A percentile compares a stretch with the other conserved stretches of the same genome.
Conservation (phyloP, 2,113 vertebrate genomes). For the Thalassarche chlororhynchos region DNA sequence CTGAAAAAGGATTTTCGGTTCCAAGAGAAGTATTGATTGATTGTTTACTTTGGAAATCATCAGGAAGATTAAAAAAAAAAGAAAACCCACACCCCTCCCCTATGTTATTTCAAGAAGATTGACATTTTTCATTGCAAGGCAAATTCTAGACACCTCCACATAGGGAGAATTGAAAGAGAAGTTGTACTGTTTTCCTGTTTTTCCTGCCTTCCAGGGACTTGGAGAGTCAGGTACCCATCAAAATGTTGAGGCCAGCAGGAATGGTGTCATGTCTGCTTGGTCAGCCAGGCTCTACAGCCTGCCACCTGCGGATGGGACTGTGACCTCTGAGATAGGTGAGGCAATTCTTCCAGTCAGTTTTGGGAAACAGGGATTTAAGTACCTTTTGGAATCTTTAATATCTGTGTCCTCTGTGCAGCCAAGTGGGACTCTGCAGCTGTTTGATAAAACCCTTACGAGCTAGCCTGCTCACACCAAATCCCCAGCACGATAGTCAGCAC, state of each 20-base stretch:
- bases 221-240: background rate
- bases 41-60: background rate
- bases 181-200: background rate
- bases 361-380: background rate
- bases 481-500: background rate
- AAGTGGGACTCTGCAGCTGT: background rate
- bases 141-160: background rate
- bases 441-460: background rate
- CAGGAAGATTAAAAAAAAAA: background rate
- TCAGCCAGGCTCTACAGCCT: background rate
- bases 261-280: background rate
- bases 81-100: background rate
- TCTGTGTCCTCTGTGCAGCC: background rate
- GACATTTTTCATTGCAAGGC: background rate
- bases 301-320: background rate
- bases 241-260: background rate
- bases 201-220: background rate
- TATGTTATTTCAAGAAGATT: background rate
- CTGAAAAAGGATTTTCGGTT: background rate
- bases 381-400: background rate
- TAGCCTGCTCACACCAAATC: background rate
- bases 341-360: background rate
- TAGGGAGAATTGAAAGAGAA: background rate
- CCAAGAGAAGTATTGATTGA: background rate
- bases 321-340: background rate